Evolutionary conservation across 2,797 vertebrate species (phyloP), one percentile per base, ranked within the genome.

Genomic region (Rhadinocentrus ornatus): DNA sequence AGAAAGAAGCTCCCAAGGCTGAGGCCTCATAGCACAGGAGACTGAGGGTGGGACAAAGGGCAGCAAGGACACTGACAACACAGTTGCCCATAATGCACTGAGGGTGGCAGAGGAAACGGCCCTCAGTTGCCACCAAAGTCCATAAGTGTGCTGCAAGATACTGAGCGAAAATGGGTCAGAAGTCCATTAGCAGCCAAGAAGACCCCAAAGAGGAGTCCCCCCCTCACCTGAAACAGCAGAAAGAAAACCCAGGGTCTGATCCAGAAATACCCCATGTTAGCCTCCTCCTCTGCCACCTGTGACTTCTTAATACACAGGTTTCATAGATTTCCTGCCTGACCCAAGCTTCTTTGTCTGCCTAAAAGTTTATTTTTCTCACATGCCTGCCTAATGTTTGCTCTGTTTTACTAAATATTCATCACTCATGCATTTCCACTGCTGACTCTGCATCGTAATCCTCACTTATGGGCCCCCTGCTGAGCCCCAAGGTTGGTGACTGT

Each of bases 11-110:
- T 62, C 93, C 93, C 65, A 93, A 92, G 71, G 87, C 91, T 24
- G 93, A 95, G 22, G 92, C 92, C 60, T 94, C 93, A 84, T 95
- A 95, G 89, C 93, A 92, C 83, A 88, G 90, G 91, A 93, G 86
- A 81, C 81, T 26, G 88, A 87, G 91, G 93, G 90, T 83, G 91
- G 91, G 88, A 89, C 88, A 84, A 77, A 82, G 86, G 81, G 82
- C 80, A 81, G 54, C 80, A 84, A 82, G 70, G 78, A 92, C 84
- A 75, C 86, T 83, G 78, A 82, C 70, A 88, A 83, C 84, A 76
- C 77, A 68, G 85, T 69, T 39, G 69, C 82, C 86, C 80, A 75
- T 73, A 74, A 87, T 85, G 89, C 88, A 90, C 71, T 78, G 68
- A 80, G 82, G 72, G 82, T 62, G 78, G 80, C 78, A 64, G 73